Conservation (phyloP, 2,113 vertebrate species). For the Stigmatopora nigra region DNA sequence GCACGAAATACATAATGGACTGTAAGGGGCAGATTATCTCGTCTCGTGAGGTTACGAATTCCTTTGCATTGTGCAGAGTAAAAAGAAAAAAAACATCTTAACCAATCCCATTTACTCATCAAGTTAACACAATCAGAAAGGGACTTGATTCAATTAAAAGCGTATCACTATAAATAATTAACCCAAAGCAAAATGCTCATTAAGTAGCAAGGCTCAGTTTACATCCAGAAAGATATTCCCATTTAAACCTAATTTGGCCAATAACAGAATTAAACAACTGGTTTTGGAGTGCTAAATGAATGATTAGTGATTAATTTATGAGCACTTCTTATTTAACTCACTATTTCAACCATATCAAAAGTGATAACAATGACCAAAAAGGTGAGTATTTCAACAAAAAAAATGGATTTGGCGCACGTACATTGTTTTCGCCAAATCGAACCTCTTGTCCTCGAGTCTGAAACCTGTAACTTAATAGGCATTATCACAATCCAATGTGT, state of each 20-base stretch:
- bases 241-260: not conserved
- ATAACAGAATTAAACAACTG: not conserved
- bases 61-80: not conserved
- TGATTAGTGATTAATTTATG: not conserved
- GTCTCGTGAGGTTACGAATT: not conserved
- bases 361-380: too few relatives aligned
- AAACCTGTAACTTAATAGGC: too few relatives aligned
- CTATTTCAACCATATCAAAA: too few relatives aligned
- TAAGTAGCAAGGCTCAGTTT: not conserved
- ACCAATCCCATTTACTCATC: slow-evolving; percentile 1
- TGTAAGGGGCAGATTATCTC: not conserved
- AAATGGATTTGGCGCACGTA: too few relatives aligned
- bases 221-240: not conserved
- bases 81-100: not conserved
- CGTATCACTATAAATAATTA: slow-evolving; percentile 1
- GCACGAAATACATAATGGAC: slow-evolving; percentile 12
- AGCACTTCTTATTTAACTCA: not conserved
- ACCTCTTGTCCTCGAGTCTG: too few relatives aligned
- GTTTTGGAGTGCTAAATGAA: not conserved
- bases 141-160: not conserved
- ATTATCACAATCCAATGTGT: not conserved
- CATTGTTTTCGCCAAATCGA: too few relatives aligned
- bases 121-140: not conserved
- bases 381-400: not conserved
- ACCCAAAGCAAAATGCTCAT: slow-evolving; percentile 5